phyloP scores from a whole-genome alignment of 2,797 vertebrate species.

The Chrysocyon brachyurus region DNA sequence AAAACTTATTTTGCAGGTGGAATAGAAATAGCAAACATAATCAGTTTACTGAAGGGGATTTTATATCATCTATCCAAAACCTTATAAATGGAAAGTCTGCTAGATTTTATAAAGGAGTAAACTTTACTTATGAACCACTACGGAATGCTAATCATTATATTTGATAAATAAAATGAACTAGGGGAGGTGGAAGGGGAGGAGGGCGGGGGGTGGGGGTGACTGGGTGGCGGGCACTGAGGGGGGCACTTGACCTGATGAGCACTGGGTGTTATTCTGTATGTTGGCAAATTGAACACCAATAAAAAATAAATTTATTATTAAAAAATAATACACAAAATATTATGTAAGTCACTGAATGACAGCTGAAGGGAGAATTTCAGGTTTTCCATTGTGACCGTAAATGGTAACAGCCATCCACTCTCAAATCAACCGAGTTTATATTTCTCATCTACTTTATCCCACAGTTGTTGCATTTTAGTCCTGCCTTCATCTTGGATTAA shows the following conservation, averaged over 20 bases:
- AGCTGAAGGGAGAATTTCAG: not conserved
- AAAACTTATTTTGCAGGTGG: constrained; percentile 1
- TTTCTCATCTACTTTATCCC: not conserved
- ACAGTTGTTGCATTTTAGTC: not conserved
- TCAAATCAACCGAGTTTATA: not conserved
- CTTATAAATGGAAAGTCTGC: not conserved
- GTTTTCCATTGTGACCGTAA: not conserved
- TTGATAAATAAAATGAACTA: not conserved
- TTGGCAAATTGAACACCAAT: too few relatives aligned
- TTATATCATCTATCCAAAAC: not conserved
- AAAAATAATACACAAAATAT: not conserved
- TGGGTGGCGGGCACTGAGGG: too few relatives aligned
- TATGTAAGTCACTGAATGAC: not conserved
- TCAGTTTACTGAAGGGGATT: not conserved
- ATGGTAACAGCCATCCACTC: not conserved
- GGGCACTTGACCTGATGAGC: too few relatives aligned
- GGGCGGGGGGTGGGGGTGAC: too few relatives aligned
- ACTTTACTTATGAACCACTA: constrained; percentile 1
- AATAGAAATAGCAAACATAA: constrained; percentile 15
- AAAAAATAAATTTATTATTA: too few relatives aligned
- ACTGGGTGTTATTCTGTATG: too few relatives aligned
- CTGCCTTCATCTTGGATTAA: not conserved
- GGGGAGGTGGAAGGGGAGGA: too few relatives aligned
- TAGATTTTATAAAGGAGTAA: not conserved
- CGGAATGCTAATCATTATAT: constrained; percentile 29